Base-by-base conservation (phyloP, 2,888 invertebrate species). In the Chorisops tibialis region DNA sequence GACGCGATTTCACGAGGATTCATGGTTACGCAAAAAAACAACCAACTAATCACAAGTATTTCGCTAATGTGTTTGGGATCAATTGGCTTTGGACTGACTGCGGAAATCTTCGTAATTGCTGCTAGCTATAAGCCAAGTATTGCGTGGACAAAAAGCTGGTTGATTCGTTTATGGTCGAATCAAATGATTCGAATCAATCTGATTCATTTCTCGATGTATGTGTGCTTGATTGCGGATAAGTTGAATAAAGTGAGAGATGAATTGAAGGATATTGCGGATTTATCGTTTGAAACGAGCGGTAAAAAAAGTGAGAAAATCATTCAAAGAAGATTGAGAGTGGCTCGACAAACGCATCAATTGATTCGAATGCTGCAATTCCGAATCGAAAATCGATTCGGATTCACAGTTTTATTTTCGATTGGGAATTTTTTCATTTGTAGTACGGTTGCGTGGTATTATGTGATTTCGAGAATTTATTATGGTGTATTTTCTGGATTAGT, bases 131-230 rank as follows among this genome's bases (percentile, higher is more conserved):
- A 51, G n/a, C 6, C 2, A 3, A 18, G 21, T 35, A 14, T 14
- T 9, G 9, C 51, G 11, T 61, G 51, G 51, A 51, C 61, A 9
- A 51, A 37, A 22, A 18, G 12, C 11, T 61, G 61, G 61, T 12
- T 61, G 12, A 52, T 61, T 18, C 51, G 51, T 12, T 52, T 61
- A 3, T 37, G 19, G 4, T 19, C 61, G 19, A 43, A 45, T 43
- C 61, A 61, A 45, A 30, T 61, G 22, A 61, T 61, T 35, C 61
- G 61, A 19, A 30, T 61, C 4, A 51, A 22, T 45, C 9, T 61
- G 16, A 12, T 35, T 12, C 43, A 61, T 22, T 43, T 21, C 43
- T 21, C 51, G 51, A 35, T 61, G 14, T 61, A 51, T 35, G 52
- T 61, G 7, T 9, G 16, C 3, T 47, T 48, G 5, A 37, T 59